Base-by-base conservation (phyloP, 2,888 invertebrate species). In the Dolichopus griseipennis region DNA sequence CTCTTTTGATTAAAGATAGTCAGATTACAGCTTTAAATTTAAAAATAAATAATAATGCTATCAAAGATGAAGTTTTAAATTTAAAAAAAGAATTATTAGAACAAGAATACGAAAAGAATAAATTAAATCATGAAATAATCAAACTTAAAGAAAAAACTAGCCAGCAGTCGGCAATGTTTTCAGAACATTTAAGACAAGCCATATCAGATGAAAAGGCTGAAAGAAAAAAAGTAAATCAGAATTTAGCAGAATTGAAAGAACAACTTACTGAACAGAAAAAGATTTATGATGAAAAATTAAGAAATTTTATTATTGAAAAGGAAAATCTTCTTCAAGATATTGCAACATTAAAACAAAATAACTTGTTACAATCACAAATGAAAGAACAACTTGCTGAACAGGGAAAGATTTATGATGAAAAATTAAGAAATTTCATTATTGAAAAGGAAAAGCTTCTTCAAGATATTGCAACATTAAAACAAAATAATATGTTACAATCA, bases 1-100 rank as follows among this genome's bases (percentile, higher is more conserved):
- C 73, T 21, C 69, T 80, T 0, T 76, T 75, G 21, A 76, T 79
- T 65, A 74, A 73, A 33, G 77, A 77, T 15, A 76, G 78, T 62
- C 78, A 78, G 70, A 77, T 80, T 12, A 76, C 76, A 3, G 76
- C 75, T 0, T 70, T 79, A 0, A 75, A 72, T 2, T 74, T 78
- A 70, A 76, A 79, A 71, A 66, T 78, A 4, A 77, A 76, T 70
- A 75, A 75, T 68, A 77, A 81, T 73, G 79, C 80, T 0, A 68
- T 79, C 0, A 79, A 78, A 68, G 74, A 75, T 3, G 79, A 81
- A 69, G 18, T 63, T 15, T 10, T 27, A 18, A 63, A 33, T 15
- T 27, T 27, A 3, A 12, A 22, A 22, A 62, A 8, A 27, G 27
- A 18, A 10, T 22, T 63, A 27, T 8, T 63, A 18, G 9, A 27